A percentile compares a stretch with the other conserved stretches of the same genome.
phyloP scores from a whole-genome alignment of 2,888 invertebrate genomes.

The Gisinianus flammeolus region DNA sequence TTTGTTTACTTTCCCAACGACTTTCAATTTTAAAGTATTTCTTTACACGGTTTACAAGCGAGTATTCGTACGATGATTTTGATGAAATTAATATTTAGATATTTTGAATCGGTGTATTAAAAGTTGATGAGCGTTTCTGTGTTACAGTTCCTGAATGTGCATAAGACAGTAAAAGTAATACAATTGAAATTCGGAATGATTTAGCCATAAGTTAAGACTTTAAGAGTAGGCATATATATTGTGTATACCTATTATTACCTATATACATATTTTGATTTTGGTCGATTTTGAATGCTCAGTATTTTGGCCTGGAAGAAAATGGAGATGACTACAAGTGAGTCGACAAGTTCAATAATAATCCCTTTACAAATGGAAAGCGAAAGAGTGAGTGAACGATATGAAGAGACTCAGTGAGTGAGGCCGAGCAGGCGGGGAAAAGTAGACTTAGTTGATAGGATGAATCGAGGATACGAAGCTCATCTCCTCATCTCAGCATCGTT shows the following conservation, averaged over 20 bases:
- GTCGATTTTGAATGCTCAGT: not conserved
- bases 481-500: constrained; percentile 40
- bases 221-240: not conserved
- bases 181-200: not conserved
- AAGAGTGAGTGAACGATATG: constrained; percentile 32
- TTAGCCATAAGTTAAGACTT: constrained; percentile 1
- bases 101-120: too few species aligned
- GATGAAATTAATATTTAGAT: too few species aligned
- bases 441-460: constrained; percentile 36
- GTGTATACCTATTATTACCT: not conserved
- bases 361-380: constrained; percentile 41
- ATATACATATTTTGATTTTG: constrained; percentile 14
- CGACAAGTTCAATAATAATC: constrained; percentile 56
- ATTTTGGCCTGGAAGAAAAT: constrained; percentile 32
- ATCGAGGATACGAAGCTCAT: constrained; percentile 61
- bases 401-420: constrained; percentile 41
- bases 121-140: too few species aligned
- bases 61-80: too few species aligned
- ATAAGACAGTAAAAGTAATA: too few species aligned
- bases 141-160: too few species aligned
- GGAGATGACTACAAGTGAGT: constrained; percentile 49
- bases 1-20: too few species aligned
- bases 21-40: too few species aligned
- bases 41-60: too few species aligned
- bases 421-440: constrained; percentile 26